phyloP scores from a whole-genome alignment of 2,113 vertebrate genomes.

The Sapayoa aenigma region DNA sequence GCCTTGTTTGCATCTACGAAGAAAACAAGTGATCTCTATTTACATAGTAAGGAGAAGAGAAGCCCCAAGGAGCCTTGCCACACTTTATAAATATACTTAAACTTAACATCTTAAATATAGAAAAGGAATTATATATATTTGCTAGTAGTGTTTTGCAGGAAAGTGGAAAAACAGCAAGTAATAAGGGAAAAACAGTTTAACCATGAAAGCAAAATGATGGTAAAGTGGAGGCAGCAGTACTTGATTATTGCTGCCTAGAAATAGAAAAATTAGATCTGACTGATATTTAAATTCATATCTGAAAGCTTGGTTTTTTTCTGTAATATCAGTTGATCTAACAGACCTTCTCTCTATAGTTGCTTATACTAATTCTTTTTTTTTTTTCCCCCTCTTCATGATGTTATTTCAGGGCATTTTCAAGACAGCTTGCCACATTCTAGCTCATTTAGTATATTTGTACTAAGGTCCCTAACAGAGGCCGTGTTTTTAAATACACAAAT shows the following conservation, averaged over 20 bases:
- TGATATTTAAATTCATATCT: neutral
- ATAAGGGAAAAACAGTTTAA: neutral
- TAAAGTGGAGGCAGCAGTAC: neutral
- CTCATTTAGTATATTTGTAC: neutral
- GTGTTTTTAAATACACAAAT: neutral
- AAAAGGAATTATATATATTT: neutral
- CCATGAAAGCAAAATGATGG: neutral
- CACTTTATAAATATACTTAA: slow-evolving; percentile 1
- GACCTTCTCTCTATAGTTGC: neutral
- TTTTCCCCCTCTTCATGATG: neutral
- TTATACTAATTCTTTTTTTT: neutral
- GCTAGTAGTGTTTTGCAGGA: neutral
- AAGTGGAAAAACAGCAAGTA: neutral
- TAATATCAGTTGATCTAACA: neutral
- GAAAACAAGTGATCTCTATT: neutral
- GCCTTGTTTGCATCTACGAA: neutral
- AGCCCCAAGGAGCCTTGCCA: neutral
- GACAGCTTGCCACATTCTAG: neutral
- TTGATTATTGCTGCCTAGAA: neutral
- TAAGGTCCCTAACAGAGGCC: neutral
- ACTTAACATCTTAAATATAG: neutral
- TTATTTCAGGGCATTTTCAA: neutral
- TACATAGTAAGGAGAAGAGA: neutral
- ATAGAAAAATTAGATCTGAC: neutral
- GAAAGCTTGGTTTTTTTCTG: neutral